These are phyloP conservation scores for Autographa gamma DNA, from an alignment of 2,888 invertebrate genomes.

Conservation along the genomic window DNA sequence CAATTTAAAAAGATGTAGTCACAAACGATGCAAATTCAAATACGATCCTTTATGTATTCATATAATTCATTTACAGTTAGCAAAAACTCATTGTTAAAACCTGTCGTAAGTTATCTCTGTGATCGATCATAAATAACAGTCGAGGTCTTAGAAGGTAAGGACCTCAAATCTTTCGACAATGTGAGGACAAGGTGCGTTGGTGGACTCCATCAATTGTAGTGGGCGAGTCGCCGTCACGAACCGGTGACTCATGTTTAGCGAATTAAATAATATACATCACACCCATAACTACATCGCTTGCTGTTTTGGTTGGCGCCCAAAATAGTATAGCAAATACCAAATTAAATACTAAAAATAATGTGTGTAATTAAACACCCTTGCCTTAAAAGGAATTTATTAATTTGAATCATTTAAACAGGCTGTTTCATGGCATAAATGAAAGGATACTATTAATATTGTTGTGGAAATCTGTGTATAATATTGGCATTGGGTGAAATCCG, in stretches of 20 bases:
- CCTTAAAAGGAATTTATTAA: not conserved
- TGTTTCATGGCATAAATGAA: too few relatives aligned
- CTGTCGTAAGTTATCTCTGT: constrained; percentile 39
- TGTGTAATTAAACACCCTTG: not conserved
- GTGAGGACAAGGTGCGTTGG: constrained; percentile 65
- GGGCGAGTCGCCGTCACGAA: constrained; percentile 59
- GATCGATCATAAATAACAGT: constrained; percentile 63
- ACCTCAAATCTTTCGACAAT: constrained; percentile 65
- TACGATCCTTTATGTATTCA: not conserved
- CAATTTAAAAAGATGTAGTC: not conserved
- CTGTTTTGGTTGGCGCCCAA: constrained; percentile 20
- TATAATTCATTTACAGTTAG: constrained; percentile 11
- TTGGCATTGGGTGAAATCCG: too few relatives aligned
- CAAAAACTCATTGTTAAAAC: constrained; percentile 38
- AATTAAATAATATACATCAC: constrained; percentile 55
- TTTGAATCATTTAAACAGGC: not conserved
- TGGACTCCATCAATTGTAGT: constrained; percentile 57
- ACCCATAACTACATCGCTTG: constrained; percentile 47
- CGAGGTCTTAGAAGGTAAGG: constrained; percentile 69
- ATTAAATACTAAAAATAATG: not conserved
- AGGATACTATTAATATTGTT: not conserved
- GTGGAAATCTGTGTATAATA: not conserved
- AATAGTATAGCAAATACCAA: not conserved
- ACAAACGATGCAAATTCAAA: not conserved
- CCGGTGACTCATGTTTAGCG: constrained; percentile 58